Evolutionary conservation across 2,113 vertebrate species (phyloP).

Genomic region (Aleadryas rufinucha): DNA sequence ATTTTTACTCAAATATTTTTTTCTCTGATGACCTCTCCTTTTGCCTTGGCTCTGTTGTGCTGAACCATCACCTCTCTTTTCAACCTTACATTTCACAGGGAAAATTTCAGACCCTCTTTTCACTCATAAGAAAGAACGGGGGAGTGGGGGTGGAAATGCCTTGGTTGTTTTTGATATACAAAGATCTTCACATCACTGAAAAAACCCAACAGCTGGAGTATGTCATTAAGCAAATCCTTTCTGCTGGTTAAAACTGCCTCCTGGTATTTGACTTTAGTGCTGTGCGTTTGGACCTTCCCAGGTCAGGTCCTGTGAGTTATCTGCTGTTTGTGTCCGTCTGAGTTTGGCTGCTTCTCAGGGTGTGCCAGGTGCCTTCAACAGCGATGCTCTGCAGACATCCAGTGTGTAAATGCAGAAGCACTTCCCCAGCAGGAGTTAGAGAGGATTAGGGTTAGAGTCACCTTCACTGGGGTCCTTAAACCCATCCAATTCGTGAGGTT

Average conservation of each 20-base stretch:
- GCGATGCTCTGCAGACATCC: background rate
- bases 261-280: background rate
- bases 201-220: background rate
- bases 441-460: background rate
- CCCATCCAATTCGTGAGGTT: background rate
- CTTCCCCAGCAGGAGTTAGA: background rate
- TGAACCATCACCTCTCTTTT: background rate
- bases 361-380: background rate
- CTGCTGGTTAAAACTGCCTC: background rate
- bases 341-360: background rate
- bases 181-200: background rate
- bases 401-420: background rate
- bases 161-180: background rate
- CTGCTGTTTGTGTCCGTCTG: background rate
- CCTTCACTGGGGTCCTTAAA: background rate
- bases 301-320: background rate
- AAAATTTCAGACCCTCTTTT: background rate
- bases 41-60: background rate
- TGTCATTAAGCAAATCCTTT: background rate
- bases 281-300: background rate
- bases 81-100: background rate
- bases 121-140: background rate
- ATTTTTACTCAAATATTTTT: background rate
- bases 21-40: background rate
- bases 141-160: accelerated